These are phyloP conservation scores for Darwinula stevensoni DNA, from an alignment of 2,888 invertebrate genomes.

Conservation along the genomic window DNA sequence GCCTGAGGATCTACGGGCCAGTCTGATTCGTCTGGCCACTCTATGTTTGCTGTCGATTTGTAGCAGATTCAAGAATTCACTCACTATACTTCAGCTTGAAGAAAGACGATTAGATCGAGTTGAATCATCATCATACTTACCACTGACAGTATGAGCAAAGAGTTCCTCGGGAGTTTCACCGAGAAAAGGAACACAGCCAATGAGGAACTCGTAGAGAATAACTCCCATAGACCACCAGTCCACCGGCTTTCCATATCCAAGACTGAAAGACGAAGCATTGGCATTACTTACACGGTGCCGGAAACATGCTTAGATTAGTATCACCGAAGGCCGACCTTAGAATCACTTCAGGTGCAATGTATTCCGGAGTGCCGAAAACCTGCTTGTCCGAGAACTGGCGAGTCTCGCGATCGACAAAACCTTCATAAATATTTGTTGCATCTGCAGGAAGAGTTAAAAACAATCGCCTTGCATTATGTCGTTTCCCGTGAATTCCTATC, in stretches of 20 bases:
- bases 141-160: constrained; percentile 93
- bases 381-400: constrained; percentile 97
- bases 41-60: constrained; percentile 76
- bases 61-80: no score
- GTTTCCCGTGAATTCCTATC: not conserved
- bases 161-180: constrained; percentile 95
- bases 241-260: constrained; percentile 93
- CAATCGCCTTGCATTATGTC: not conserved
- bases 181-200: constrained; percentile 94
- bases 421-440: constrained; percentile 89
- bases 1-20: constrained; percentile 77
- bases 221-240: constrained; percentile 99
- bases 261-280: constrained; percentile 18
- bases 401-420: constrained; percentile 78
- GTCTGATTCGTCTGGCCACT: constrained; percentile 91
- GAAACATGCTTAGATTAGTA: no score
- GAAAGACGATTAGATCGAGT: not conserved
- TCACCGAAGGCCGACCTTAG: constrained; percentile 32
- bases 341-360: constrained; percentile 97
- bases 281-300: no score
- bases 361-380: constrained; percentile 91
- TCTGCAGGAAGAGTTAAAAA: constrained; percentile 24
- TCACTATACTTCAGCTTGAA: constrained; percentile 61
- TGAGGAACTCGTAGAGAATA: constrained; percentile 77
- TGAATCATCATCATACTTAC: constrained; percentile 19